phyloP scores from a whole-genome alignment of 2,113 vertebrate genomes.

The Malaclemys terrapin region DNA sequence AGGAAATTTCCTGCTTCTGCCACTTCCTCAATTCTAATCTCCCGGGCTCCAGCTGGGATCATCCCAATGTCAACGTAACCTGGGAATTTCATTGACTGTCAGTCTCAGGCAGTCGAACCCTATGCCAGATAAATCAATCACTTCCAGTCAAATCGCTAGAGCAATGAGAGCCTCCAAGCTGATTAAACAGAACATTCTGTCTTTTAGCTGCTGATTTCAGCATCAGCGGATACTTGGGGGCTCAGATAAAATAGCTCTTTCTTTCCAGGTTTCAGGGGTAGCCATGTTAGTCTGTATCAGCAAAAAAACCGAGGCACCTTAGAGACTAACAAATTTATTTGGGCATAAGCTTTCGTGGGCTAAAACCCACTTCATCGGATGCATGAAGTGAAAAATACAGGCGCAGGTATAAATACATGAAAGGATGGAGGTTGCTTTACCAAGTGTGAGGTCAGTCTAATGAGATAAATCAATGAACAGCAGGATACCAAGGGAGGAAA shows the following conservation, averaged over 20 bases:
- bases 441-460: no score
- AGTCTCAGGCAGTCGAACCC: fast-evolving
- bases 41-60: constrained; percentile 90
- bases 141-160: neutral
- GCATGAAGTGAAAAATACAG: no score
- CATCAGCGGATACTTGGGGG: neutral
- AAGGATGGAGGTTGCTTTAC: no score
- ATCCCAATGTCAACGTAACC: constrained; percentile 95
- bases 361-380: no score
- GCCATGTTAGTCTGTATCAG: no score
- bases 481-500: no score
- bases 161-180: neutral
- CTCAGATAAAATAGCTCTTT: neutral
- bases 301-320: no score
- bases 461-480: no score
- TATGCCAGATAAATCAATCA: neutral
- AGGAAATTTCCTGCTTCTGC: constrained; percentile 93
- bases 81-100: neutral
- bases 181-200: fast-evolving
- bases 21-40: constrained; percentile 92
- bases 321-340: no score
- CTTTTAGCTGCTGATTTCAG: neutral
- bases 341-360: no score
- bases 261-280: neutral
- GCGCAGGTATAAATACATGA: no score